phyloP scores from a whole-genome alignment of 2,888 invertebrate species.

The Tetropium fuscum region DNA sequence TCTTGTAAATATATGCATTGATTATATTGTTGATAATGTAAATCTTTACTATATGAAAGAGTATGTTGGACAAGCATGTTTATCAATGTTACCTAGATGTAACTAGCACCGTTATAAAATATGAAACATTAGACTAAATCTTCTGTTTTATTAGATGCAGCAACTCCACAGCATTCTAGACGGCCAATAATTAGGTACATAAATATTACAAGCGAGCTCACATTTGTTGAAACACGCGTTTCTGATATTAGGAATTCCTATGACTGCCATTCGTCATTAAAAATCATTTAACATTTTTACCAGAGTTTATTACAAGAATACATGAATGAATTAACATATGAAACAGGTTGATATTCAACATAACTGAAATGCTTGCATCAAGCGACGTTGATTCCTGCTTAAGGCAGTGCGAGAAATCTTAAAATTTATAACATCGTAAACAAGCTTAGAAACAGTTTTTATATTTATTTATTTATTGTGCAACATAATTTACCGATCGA shows the following conservation, averaged over 20 bases:
- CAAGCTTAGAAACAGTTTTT: neutral
- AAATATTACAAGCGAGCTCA: slow-evolving; percentile 28
- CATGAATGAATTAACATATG: slow-evolving; percentile 44
- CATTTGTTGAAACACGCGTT: slow-evolving; percentile 39
- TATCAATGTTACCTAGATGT: too few relatives aligned
- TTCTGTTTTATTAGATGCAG: too few relatives aligned
- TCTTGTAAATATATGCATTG: too few relatives aligned
- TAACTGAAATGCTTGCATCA: slow-evolving; percentile 22
- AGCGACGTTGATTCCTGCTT: slow-evolving; percentile 16
- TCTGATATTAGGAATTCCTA: slow-evolving; percentile 46
- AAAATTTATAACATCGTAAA: slow-evolving; percentile 22
- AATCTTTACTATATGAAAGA: too few relatives aligned
- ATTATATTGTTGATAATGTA: too few relatives aligned
- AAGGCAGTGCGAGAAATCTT: slow-evolving; percentile 16
- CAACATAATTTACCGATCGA: slow-evolving; percentile 12
- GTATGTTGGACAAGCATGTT: too few relatives aligned
- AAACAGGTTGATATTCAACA: slow-evolving; percentile 38
- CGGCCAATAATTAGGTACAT: too few relatives aligned
- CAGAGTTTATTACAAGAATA: slow-evolving; percentile 42
- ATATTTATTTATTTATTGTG: slow-evolving; percentile 9
- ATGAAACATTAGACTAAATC: too few relatives aligned
- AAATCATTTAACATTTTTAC: slow-evolving; percentile 50
- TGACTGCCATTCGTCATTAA: slow-evolving; percentile 44
- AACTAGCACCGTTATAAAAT: too few relatives aligned
- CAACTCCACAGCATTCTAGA: too few relatives aligned